phyloP scores from a whole-genome alignment of 2,888 invertebrate species.

The Thereva nobilitata region DNA sequence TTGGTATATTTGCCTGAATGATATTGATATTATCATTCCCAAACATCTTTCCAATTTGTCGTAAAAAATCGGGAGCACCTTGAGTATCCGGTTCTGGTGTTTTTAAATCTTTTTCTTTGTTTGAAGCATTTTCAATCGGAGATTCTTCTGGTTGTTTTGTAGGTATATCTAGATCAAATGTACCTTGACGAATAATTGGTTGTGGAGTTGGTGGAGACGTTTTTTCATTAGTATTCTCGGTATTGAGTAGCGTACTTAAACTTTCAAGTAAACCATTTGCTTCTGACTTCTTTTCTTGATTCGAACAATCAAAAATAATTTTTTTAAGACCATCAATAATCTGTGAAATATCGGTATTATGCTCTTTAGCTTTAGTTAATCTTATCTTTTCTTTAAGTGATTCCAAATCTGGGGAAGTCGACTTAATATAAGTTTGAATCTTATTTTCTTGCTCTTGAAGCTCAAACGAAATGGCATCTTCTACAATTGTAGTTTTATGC shows the following conservation, averaged over 20 bases:
- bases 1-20: conserved; percentile 39
- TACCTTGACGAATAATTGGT: conserved; percentile 47
- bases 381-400: conserved; percentile 39
- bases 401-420: conserved; percentile 12
- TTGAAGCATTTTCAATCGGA: not conserved
- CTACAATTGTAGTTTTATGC: not conserved
- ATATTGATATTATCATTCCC: conserved; percentile 42
- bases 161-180: conserved; percentile 47
- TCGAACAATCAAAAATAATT: conserved; percentile 27
- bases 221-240: not conserved
- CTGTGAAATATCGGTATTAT: conserved; percentile 19
- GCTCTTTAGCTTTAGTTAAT: conserved; percentile 34
- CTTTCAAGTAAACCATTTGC: conserved; percentile 33
- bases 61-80: conserved; percentile 46
- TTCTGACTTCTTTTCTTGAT: conserved; percentile 33
- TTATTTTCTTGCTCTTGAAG: not conserved
- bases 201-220: conserved; percentile 33
- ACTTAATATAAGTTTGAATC: too few relatives aligned
- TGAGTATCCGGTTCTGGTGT: conserved; percentile 23
- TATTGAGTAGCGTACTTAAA: conserved; percentile 17
- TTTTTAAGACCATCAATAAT: conserved; percentile 32
- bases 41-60: conserved; percentile 47
- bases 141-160: not conserved
- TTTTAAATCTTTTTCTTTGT: not conserved
- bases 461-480: not conserved